phyloP scores from a whole-genome alignment of 2,113 vertebrate genomes.

The Mastomys coucha region DNA sequence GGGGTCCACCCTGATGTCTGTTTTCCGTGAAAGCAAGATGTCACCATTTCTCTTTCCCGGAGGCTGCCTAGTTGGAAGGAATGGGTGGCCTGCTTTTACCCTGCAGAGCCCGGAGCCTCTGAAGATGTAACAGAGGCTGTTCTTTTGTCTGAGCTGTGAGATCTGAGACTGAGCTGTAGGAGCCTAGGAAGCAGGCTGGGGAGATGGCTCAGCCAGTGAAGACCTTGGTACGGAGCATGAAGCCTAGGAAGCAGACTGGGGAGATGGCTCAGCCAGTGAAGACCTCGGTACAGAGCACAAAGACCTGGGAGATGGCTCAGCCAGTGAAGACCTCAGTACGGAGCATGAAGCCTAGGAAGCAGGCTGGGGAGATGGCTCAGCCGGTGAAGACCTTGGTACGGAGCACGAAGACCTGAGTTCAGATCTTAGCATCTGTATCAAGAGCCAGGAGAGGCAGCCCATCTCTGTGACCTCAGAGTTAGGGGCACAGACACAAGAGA shows the following conservation, averaged over 20 bases:
- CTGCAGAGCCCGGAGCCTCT: background rate
- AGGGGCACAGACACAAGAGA: background rate
- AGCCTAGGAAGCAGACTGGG: too few relatives aligned
- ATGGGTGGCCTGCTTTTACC: background rate
- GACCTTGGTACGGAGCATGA: accelerated
- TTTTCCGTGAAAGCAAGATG: constrained; percentile 35
- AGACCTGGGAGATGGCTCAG: too few relatives aligned
- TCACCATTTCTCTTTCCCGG: background rate
- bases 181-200: too few relatives aligned
- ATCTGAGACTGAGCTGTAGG: background rate
- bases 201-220: background rate
- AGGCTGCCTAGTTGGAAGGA: background rate
- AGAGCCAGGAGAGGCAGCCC: background rate
- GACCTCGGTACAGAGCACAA: too few relatives aligned
- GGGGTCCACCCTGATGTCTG: background rate
- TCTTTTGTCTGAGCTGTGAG: constrained; percentile 5
- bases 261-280: too few relatives aligned
- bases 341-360: background rate
- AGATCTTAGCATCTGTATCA: background rate
- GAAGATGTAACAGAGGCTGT: background rate
- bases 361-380: background rate
- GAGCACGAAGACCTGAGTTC: background rate
- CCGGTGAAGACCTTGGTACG: background rate
- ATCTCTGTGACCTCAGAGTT: background rate
- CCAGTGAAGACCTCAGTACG: too few relatives aligned